These are phyloP conservation scores for Hypomecis punctinalis DNA, from an alignment of 2,888 invertebrate species.

Conservation along the genomic window DNA sequence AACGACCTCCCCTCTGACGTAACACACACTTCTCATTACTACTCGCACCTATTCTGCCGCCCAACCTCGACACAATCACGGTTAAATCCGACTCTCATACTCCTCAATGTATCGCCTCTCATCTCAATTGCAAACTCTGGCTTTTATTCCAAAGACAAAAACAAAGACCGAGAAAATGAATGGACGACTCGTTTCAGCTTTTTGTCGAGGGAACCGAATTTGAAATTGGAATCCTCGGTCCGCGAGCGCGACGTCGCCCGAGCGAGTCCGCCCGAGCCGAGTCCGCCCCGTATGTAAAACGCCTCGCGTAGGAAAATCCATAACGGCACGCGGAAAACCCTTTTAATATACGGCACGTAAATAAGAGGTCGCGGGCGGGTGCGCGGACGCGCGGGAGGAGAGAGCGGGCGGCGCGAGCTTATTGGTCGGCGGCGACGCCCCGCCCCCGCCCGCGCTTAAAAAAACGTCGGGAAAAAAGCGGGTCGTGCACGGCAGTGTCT, in stretches of 20 bases:
- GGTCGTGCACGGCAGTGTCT: constrained; percentile 76
- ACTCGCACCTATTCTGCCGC: constrained; percentile 19
- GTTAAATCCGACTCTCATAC: constrained; percentile 12
- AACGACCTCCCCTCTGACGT: constrained; percentile 55
- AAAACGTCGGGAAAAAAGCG: constrained; percentile 75
- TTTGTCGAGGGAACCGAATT: constrained; percentile 36
- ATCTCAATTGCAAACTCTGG: constrained; percentile 45
- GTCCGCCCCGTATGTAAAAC: constrained; percentile 71
- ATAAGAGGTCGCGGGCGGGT: constrained; percentile 67
- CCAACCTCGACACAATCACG: constrained; percentile 2
- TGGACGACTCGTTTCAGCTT: constrained; percentile 42
- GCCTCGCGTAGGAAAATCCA: constrained; percentile 77
- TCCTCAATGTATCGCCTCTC: constrained; percentile 27
- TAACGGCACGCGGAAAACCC: constrained; percentile 84
- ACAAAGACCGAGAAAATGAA: constrained; percentile 46
- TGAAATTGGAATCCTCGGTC: constrained; percentile 31
- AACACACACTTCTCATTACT: constrained; percentile 37
- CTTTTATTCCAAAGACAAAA: constrained; percentile 42
- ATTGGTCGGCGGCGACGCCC: constrained; percentile 70
- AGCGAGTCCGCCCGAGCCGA: constrained; percentile 25
- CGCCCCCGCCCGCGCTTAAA: constrained; percentile 74
- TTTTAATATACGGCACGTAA: constrained; percentile 85
- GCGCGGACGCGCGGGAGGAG: constrained; percentile 49
- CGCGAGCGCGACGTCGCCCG: constrained; percentile 33
- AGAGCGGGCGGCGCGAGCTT: constrained; percentile 55